phyloP scores from a whole-genome alignment of 1,140 invertebrate genomes.

The Atopsyche davidsoni region DNA sequence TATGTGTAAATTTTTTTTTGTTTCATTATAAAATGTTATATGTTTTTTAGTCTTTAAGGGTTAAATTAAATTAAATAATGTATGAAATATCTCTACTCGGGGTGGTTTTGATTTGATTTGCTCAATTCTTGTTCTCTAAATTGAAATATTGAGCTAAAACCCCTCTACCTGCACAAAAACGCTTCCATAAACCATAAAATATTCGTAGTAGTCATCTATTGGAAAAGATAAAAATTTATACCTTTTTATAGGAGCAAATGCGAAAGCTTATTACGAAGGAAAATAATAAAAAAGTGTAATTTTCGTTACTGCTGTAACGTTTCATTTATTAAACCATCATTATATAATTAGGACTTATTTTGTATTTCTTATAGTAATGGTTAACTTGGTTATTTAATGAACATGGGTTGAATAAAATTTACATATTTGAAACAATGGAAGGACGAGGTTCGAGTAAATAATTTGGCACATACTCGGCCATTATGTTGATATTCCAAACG shows the following conservation, averaged over 20 bases:
- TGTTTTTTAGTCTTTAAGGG: no score
- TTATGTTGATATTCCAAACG: no score
- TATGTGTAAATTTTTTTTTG: no score
- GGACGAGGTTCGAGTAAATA: slow-evolving; percentile 10
- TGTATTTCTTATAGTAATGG: slow-evolving; percentile 25
- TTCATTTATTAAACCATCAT: slow-evolving; percentile 29
- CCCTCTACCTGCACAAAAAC: not conserved
- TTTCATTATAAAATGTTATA: no score
- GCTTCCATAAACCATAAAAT: no score
- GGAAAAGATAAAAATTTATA: no score
- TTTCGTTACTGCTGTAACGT: slow-evolving; percentile 26
- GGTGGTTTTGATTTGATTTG: not conserved
- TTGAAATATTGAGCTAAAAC: not conserved
- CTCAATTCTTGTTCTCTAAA: not conserved
- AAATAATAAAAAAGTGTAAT: slow-evolving; percentile 15
- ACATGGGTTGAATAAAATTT: slow-evolving; percentile 20
- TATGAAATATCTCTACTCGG: not conserved
- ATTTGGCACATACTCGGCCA: slow-evolving; percentile 9
- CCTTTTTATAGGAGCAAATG: no score
- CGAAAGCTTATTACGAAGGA: not conserved
- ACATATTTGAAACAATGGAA: slow-evolving; percentile 23
- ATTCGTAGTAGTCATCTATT: no score
- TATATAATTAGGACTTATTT: slow-evolving; percentile 29
- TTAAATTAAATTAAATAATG: not conserved
- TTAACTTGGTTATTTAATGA: slow-evolving; percentile 25